These are phyloP conservation scores for Zaprionus lachaisei DNA, from an alignment of 1,140 invertebrate species.

Conservation along the genomic window DNA sequence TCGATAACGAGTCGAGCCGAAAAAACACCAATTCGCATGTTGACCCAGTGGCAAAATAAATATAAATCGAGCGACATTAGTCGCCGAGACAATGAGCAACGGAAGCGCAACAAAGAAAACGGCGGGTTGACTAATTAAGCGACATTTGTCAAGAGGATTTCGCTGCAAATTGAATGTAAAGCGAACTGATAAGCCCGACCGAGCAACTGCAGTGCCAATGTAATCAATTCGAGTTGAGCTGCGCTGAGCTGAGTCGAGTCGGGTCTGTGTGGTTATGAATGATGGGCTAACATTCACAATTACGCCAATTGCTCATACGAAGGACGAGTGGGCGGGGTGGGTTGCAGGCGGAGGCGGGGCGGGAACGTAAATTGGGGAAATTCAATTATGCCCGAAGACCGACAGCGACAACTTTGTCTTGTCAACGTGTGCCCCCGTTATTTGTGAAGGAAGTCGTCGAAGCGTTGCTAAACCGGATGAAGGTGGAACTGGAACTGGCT, in stretches of 20 bases:
- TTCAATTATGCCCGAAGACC: conserved; percentile 70
- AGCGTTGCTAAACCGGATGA: conserved; percentile 64
- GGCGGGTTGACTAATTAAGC: conserved; percentile 65
- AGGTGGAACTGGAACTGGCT: conserved; percentile 25
- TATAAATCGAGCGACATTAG: conserved; percentile 68
- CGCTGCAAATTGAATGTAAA: conserved; percentile 73
- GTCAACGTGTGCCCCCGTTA: conserved; percentile 59
- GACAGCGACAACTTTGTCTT: conserved; percentile 65
- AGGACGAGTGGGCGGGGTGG: not conserved
- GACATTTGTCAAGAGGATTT: conserved; percentile 68
- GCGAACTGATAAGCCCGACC: conserved; percentile 51
- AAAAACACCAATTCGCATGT: conserved; percentile 16
- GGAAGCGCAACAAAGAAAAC: conserved; percentile 48
- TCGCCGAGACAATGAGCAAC: conserved; percentile 24
- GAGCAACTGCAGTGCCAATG: conserved; percentile 44
- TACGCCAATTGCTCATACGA: conserved; percentile 72
- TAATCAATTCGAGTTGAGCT: conserved; percentile 55
- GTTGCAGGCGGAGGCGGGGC: conserved; percentile 3
- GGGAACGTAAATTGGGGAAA: conserved; percentile 67
- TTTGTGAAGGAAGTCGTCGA: conserved; percentile 61
- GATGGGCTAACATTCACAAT: conserved; percentile 79
- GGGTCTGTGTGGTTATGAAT: conserved; percentile 65
- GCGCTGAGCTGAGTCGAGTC: not conserved
- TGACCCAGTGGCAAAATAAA: conserved; percentile 50
- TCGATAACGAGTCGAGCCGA: not conserved